A percentile compares a stretch with the other conserved stretches of the same genome.
phyloP scores from a whole-genome alignment of 2,888 invertebrate species.

The Mythimna lalbum region DNA sequence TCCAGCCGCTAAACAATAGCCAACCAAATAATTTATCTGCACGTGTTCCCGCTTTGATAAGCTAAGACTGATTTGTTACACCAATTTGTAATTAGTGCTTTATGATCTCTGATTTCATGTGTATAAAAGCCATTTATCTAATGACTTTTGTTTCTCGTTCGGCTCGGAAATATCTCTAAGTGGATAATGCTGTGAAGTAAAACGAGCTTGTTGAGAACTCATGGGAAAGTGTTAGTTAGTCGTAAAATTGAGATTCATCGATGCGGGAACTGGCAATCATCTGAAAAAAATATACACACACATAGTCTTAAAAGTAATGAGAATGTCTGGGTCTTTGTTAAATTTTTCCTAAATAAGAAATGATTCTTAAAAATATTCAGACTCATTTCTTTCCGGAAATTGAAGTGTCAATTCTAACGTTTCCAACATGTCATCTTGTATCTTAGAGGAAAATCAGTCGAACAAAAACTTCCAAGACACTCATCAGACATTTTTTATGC shows the following conservation, averaged over 20 bases:
- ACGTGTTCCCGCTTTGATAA: constrained; percentile 63
- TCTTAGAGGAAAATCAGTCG: constrained; percentile 20
- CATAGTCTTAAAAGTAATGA: not conserved
- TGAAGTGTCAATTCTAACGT: constrained; percentile 13
- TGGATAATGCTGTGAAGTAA: constrained; percentile 54
- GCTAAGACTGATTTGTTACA: constrained; percentile 63
- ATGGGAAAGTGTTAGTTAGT: constrained; percentile 61
- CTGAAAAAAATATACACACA: constrained; percentile 9
- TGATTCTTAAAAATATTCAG: not conserved
- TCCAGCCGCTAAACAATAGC: constrained; percentile 69
- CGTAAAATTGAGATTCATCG: constrained; percentile 50
- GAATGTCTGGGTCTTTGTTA: not conserved
- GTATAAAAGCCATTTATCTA: constrained; percentile 60
- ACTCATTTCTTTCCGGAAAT: constrained; percentile 16
- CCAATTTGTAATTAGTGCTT: constrained; percentile 66
- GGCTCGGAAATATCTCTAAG: constrained; percentile 48
- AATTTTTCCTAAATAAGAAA: not conserved
- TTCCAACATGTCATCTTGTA: not conserved
- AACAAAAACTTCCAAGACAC: not conserved
- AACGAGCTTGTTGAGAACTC: constrained; percentile 53
- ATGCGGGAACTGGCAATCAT: constrained; percentile 50
- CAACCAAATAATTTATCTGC: constrained; percentile 64
- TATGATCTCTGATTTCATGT: constrained; percentile 65
- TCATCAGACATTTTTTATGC: constrained; percentile 21
- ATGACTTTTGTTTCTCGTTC: constrained; percentile 62